Conservation (phyloP, 1,140 invertebrate species). For the Mizuhopecten yessoensis region DNA sequence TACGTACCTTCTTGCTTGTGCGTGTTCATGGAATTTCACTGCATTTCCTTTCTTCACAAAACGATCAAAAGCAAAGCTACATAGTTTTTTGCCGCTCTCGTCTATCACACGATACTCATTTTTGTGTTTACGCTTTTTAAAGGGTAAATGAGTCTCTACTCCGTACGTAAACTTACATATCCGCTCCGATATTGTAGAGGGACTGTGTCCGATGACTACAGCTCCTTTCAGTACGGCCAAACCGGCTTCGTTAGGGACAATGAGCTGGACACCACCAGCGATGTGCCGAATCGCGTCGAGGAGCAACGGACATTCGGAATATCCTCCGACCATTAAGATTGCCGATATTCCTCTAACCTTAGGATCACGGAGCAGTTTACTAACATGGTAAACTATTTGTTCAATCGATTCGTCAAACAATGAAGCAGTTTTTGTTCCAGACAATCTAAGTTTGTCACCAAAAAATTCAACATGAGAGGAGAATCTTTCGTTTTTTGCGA, state of each 20-base stretch:
- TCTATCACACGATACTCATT: not conserved
- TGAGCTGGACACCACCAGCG: constrained; percentile 50
- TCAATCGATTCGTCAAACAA: constrained; percentile 46
- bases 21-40: not conserved
- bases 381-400: constrained; percentile 40
- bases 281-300: constrained; percentile 45
- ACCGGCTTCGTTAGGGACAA: constrained; percentile 66
- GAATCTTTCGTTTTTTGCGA: not conserved
- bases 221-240: too few species aligned
- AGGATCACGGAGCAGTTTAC: not conserved
- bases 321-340: constrained; percentile 70
- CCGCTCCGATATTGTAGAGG: constrained; percentile 50
- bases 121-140: constrained; percentile 79
- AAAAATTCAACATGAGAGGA: not conserved
- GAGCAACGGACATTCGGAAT: constrained; percentile 66
- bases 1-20: not conserved
- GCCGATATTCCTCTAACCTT: constrained; percentile 38
- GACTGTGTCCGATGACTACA: constrained; percentile 65
- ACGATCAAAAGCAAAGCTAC: not conserved
- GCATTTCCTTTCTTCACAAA: not conserved
- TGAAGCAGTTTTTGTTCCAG: not conserved
- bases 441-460: not conserved
- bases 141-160: constrained; percentile 42
- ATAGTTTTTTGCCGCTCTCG: not conserved
- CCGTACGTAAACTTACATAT: constrained; percentile 67